phyloP scores from a whole-genome alignment of 2,113 vertebrate species.

The Lophochroa leadbeateri region DNA sequence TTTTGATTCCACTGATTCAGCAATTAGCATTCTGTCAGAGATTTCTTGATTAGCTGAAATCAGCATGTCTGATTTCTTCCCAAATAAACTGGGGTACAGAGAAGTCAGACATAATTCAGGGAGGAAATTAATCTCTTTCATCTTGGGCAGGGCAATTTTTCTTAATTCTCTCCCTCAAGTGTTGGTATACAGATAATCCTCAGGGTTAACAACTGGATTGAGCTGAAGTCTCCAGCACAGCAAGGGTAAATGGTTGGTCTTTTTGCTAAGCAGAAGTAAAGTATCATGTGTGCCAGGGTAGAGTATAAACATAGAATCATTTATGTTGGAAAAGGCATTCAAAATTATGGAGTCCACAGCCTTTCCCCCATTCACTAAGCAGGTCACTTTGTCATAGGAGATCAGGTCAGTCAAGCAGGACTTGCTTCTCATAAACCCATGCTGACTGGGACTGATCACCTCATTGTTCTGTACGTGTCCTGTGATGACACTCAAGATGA shows the following conservation, averaged over 20 bases:
- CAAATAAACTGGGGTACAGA: neutral
- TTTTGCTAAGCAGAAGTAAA: neutral
- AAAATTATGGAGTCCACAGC: neutral
- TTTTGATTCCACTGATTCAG: neutral
- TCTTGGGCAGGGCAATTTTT: rapidly evolving
- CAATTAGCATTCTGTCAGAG: neutral
- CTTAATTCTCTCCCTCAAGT: neutral
- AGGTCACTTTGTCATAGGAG: neutral
- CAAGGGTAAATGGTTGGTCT: neutral
- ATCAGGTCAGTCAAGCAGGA: neutral
- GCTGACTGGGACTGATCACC: neutral
- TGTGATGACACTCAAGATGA: neutral
- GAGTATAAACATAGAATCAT: neutral
- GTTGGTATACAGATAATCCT: neutral
- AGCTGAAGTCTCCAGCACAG: neutral
- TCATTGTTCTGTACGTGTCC: neutral
- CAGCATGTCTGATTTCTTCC: neutral
- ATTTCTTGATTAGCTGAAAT: neutral
- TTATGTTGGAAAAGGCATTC: neutral
- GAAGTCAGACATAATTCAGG: neutral
- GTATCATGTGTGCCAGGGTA: rapidly evolving
- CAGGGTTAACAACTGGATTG: neutral
- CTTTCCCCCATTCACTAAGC: neutral
- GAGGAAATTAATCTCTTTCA: neutral
- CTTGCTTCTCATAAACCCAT: neutral